Base-by-base conservation (phyloP, 2,113 vertebrate species). In the Trichechus manatus region DNA sequence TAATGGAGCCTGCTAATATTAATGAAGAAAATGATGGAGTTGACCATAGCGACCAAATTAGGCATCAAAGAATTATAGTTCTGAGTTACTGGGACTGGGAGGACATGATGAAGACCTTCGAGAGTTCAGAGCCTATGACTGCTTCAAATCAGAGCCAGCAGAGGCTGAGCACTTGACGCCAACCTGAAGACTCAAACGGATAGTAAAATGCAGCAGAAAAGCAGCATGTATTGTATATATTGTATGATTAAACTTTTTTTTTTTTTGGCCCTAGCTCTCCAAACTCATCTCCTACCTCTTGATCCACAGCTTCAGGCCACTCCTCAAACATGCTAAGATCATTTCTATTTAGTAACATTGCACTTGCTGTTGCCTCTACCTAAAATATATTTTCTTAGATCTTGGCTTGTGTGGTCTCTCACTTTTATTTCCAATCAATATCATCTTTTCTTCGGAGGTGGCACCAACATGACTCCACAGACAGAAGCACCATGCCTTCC, bases 41-140 rank as follows among this genome's bases (percentile, higher is more conserved):
- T 72, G 98, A 98, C 17, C 75, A 9, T 4, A 96, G 81, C 78
- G 59, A 85, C 44, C 98, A 95, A 75, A 83, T 93, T 70, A 97
- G 98, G 94, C 98, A 98, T 88, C 99, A 99, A 96, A 97, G 93
- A 13, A 93, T 99, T 31, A 79, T 99, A 8, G 98, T 97, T 59
- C 94, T 99, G 96, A 98, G 87, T 97, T 97, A 98, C 3, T 96
- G 89, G 0, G 98, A 99, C 27, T 99, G 99, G 99, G 97, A 98
- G 99, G 98, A 99, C n/a, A 98, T 99, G 0, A 97, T 99, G 96
- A 97, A 98, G 93, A 97, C 93, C 1, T 99, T 98, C 96, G 98
- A 99, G 97, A 99, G 99, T 92, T 98, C 97, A 68, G 98, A 99
- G 93, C 97, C 99, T 27, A 98, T 99, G 98, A 99, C 99, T 42